Base-by-base conservation (phyloP, 92 coral and sea anemone genomes). In the Zoanthus sociatus region DNA sequence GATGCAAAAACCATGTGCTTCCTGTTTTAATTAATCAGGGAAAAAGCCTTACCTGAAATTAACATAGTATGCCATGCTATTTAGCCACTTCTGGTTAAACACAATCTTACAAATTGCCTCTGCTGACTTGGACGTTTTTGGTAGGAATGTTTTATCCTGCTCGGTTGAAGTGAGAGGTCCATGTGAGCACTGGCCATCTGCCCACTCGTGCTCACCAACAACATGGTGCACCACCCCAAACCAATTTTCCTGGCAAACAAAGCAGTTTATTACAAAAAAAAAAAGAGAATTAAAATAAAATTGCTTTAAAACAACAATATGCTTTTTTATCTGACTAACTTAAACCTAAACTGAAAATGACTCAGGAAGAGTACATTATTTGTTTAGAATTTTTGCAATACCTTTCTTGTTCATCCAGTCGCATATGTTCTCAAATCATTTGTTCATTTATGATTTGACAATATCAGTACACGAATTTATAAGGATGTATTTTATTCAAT, bases 151-250 rank as follows among this genome's bases (percentile, higher is more conserved):
- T 64, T 90, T 88, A 15, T 77, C 90, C 14, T 56, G 75, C 91
- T 94, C 95, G 0, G 63, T 31, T 30, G 89, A 88, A 6, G 92
- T 89, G 0, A 94, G 78, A 30, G 95, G 93, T 5, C 92, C 95
- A 88, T 94, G 98, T 5, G 78, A 46, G 32, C 98, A 94, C 45
- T 60, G 55, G 20, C 93, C 93, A 9, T 67, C 93, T 31, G 63
- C 90, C 97, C 94, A 93, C 83, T 89, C 96, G 74, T 93, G 96
- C 75, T 92, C 93, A 2, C 86, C 95, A 18, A 70, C 86, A 42
- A 90, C 82, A 82, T 93, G 92, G 64, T 94, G 95, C 2, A 90
- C 67, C 17, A 94, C 86, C 5, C 93, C 93, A 48, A 69, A 6
- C 92, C 93, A 92, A 42, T 15, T 73, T 20, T 84, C 88, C 93